Percentiles rank a stretch among this genome's conserved stretches.
phyloP scores from a whole-genome alignment of 1,140 invertebrate genomes.

The Aricia agestis region DNA sequence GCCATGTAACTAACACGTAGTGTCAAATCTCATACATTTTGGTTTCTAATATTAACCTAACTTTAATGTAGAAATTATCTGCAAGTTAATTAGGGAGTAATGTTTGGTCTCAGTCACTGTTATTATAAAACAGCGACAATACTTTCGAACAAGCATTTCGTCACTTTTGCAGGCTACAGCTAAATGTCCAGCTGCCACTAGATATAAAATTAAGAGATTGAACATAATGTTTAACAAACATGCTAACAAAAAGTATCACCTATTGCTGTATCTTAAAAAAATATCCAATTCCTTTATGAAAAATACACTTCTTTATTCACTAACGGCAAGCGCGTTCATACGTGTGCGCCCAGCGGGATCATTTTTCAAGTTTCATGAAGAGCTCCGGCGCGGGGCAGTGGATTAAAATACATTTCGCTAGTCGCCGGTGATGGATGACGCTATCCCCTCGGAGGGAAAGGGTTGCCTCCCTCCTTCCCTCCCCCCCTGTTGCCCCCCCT shows the following conservation, averaged over 20 bases:
- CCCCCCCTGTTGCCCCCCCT: constrained; percentile 15
- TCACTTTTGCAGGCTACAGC: not conserved
- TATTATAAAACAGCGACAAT: too few relatives aligned
- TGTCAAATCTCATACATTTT: too few relatives aligned
- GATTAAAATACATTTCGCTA: constrained; percentile 74
- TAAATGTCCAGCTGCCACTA: not conserved
- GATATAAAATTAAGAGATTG: not conserved
- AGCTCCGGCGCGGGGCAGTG: constrained; percentile 55
- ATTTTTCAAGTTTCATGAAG: constrained; percentile 75
- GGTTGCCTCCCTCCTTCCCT: constrained; percentile 43
- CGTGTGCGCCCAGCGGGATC: constrained; percentile 39
- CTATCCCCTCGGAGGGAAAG: constrained; percentile 47
- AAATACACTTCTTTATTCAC: too few relatives aligned
- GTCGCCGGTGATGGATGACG: constrained; percentile 63
- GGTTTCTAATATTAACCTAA: too few relatives aligned
- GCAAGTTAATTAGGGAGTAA: too few relatives aligned
- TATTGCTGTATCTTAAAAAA: too few relatives aligned
- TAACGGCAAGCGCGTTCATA: too few relatives aligned
- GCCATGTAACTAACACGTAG: too few relatives aligned
- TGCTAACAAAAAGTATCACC: too few relatives aligned
- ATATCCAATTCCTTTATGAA: too few relatives aligned
- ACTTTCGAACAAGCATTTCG: not conserved
- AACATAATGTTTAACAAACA: not conserved
- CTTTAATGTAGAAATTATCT: too few relatives aligned
- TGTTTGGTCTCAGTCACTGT: too few relatives aligned